Percentiles rank a stretch among this genome's conserved stretches.
Evolutionary conservation across 2,113 vertebrate species (phyloP).

Genomic region (Nannobrachium achirus): DNA sequence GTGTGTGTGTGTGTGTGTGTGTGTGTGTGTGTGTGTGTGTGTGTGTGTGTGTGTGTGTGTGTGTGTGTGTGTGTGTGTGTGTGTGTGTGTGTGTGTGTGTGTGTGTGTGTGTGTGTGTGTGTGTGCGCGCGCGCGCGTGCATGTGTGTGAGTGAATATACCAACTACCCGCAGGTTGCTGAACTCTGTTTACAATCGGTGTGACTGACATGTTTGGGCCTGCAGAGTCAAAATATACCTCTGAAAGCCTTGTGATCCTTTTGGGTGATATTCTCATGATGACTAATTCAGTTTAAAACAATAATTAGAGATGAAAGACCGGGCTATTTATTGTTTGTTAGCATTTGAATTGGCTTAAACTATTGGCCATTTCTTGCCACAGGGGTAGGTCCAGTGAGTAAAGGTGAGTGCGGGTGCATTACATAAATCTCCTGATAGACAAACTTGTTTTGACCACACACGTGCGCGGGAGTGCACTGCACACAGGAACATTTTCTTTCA

Average conservation of each 20-base stretch:
- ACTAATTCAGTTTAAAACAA: conserved; percentile 27
- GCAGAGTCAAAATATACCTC: conserved; percentile 33
- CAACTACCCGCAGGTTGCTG: conserved; percentile 17
- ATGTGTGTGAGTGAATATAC: background rate
- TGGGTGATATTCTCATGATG: conserved; percentile 16
- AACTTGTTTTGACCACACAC: background rate
- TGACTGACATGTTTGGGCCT: conserved; percentile 46
- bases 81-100: background rate
- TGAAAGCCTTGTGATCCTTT: conserved; percentile 17
- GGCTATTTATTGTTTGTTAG: conserved; percentile 15
- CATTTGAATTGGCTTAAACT: too few relatives aligned
- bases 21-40: conserved; percentile 26
- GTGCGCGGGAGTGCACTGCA: background rate
- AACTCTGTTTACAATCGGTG: conserved; percentile 9
- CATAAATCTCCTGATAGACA: conserved; percentile 20
- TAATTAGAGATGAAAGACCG: background rate
- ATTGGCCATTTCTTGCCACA: too few relatives aligned
- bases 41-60: conserved; percentile 5
- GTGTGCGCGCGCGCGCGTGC: conserved; percentile 6
- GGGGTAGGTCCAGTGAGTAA: background rate
- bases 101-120: conserved; percentile 1
- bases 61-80: background rate
- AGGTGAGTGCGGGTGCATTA: background rate
- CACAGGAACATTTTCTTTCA: conserved; percentile 14
- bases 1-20: conserved; percentile 31